phyloP scores from a whole-genome alignment of 1,140 invertebrate genomes.

The Drosophila melanogaster region DNA sequence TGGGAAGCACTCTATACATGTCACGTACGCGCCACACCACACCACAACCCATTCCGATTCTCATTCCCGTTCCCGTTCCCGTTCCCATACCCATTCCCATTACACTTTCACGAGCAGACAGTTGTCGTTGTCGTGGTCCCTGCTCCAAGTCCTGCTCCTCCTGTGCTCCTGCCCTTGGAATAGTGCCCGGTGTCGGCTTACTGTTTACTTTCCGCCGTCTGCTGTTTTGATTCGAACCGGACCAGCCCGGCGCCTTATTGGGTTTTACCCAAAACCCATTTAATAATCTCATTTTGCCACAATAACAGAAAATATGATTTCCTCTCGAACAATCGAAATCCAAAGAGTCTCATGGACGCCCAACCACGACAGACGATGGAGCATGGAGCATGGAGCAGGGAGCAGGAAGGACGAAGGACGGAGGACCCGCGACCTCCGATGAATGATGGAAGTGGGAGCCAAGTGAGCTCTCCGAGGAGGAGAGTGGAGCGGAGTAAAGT shows the following conservation, averaged over 20 bases:
- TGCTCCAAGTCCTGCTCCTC: background rate
- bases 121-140: conserved; percentile 51
- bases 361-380: background rate
- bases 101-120: conserved; percentile 63
- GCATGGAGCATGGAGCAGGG: too few relatives aligned
- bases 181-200: conserved; percentile 39
- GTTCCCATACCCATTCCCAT: conserved; percentile 22
- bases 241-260: conserved; percentile 65
- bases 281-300: conserved; percentile 84
- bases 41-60: conserved; percentile 26
- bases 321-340: conserved; percentile 60
- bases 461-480: conserved; percentile 24
- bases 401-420: background rate
- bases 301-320: conserved; percentile 84
- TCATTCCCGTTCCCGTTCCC: conserved; percentile 33
- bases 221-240: conserved; percentile 44
- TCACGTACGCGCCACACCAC: conserved; percentile 62
- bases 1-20: conserved; percentile 66
- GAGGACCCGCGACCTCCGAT: conserved; percentile 4
- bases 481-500: background rate
- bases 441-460: conserved; percentile 1
- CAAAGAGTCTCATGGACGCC: conserved; percentile 3
- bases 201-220: conserved; percentile 71
- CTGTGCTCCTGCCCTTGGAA: background rate
- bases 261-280: conserved; percentile 81